Base-by-base conservation (phyloP, 2,888 invertebrate genomes). In the Taenaris catops region DNA sequence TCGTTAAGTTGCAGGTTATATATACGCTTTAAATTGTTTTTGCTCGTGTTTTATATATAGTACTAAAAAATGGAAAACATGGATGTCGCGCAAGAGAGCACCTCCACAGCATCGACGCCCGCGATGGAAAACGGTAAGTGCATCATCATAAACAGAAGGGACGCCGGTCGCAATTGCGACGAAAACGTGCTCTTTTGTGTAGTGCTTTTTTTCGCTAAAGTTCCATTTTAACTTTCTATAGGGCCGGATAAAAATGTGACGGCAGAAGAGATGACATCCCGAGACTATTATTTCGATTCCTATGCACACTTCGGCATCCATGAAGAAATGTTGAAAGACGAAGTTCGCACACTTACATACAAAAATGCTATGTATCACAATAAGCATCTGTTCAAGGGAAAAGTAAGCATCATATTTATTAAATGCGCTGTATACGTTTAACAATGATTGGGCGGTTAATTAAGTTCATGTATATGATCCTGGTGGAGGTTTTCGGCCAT, bases 301-400 rank as follows among this genome's bases (percentile, higher is more conserved):
- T 99, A 99, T 72, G 99, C 99, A 28, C 99, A 99, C 87, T 99
- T 99, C 78, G 99, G 99, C 25, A 99, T 99, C 58, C 99, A 99
- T 70, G 99, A 99, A 88, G 99, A 99, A 86, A 99, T 99, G 99
- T 87, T 99, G 44, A 99, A 99, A 81, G 99, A 99, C 76, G 99
- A 99, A 90, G 98, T 99, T 12, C 91, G 99, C 34, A 99, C 99
- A 7, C 89, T 97, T 44, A 99, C 99, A 1, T 99, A 99, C 78
- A 93, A 98, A 34, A 99, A 99, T 71, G 97, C 99, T 5, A 99
- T 99, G 96, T 97, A 97, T 69, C 98, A 99, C 88, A 99, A 99
- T 83, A 97, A 96, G 84, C 99, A 99, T 83, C 89, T 99, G 43
- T 99, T 99, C 79, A 95, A 95, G 58, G 94, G 93, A 42, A 94